Evolutionary conservation across 2,113 vertebrate genomes (phyloP), one percentile per base, ranked within the genome.

Genomic region (Charadrius vociferus): DNA sequence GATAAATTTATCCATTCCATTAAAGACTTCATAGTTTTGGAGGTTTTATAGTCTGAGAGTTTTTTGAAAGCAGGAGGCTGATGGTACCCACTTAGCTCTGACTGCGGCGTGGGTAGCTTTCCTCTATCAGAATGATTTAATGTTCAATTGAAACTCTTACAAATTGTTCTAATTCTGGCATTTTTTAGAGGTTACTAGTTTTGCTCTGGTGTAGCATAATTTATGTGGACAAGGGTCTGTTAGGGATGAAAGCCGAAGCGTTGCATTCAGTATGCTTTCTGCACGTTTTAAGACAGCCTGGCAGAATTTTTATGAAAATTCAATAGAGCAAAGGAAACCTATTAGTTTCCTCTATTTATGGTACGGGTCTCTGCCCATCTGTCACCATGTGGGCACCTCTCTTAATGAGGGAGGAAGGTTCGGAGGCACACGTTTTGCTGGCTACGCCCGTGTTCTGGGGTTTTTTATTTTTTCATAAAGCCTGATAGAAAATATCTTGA

Each of bases 1-100:
- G 89, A 96, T 95, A 94, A 95, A 97, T 95, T 93, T 95, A 85
- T 93, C 89, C 86, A 6, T 94, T 96, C 89, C 89, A 80, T 93
- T 94, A 95, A 96, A 91, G 89, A 32, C 93, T 70, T 93, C 45
- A 30, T 62, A 81, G 34, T 83, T 93, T 56, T 93, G 88, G 73
- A 88, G 97, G 82, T 92, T 92, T 95, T 74, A 81, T 80, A 96
- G 78, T 82, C 89, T 62, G 83, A 82, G 89, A 73, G 84, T 47
- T 90, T 88, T 84, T 68, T 80, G 93, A 87, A 95, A 94, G 86
- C 90, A 58, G 83, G 80, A 94, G 94, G 86, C 81, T 93, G 95
- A 71, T 95, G 34, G 95, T 55, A 74, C 91, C 95, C 93, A 91
- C 91, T 95, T 94, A 95, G 91, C 86, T 81, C 86, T 94, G 91